Evolutionary conservation across 2,113 vertebrate species (phyloP).

Genomic region (Sterrhoptilus dennistouni): DNA sequence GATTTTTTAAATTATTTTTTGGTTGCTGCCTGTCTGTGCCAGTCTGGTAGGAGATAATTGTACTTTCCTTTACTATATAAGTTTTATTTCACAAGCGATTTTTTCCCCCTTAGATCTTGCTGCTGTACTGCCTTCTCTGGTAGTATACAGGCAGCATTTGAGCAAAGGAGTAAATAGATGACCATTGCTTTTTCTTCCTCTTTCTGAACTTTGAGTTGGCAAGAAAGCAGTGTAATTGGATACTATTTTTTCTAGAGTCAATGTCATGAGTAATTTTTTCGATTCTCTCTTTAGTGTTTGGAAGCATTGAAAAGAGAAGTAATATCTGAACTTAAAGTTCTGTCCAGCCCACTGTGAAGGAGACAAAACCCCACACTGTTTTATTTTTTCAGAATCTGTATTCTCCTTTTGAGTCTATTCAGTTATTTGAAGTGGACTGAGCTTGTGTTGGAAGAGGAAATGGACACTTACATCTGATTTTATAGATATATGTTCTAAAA

Average conservation of each 20-base stretch:
- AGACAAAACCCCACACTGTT: accelerated
- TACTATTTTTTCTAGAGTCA: neutral
- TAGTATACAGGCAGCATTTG: neutral
- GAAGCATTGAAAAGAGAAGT: neutral
- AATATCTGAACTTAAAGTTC: neutral
- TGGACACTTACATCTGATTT: neutral
- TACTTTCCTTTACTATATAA: neutral
- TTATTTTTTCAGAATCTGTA: neutral
- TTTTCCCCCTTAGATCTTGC: neutral
- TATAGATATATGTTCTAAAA: neutral
- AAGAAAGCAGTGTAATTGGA: neutral
- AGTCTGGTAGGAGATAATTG: neutral
- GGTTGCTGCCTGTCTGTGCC: neutral
- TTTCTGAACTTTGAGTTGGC: neutral
- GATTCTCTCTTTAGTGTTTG: neutral
- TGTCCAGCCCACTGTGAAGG: neutral
- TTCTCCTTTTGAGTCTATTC: neutral
- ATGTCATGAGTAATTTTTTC: neutral
- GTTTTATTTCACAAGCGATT: neutral
- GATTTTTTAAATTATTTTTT: too few relatives aligned
- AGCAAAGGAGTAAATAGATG: neutral
- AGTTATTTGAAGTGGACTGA: neutral
- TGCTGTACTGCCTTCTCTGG: neutral
- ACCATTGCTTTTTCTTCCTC: neutral
- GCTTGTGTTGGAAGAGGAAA: neutral